Evolutionary conservation across 2,888 invertebrate genomes (phyloP).

Genomic region (Nephrotoma appendiculata): DNA sequence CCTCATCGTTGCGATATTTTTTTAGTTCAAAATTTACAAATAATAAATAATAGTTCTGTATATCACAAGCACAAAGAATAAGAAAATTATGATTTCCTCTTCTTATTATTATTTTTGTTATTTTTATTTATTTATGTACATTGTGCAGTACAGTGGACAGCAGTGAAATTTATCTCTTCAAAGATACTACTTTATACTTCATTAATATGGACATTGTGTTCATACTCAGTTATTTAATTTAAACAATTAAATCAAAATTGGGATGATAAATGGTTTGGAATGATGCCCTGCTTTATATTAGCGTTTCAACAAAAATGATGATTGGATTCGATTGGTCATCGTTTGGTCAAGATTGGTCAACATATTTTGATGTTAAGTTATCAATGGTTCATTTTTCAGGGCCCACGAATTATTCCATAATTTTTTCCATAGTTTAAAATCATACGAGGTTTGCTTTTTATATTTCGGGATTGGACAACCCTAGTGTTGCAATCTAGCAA

Average conservation of each 20-base stretch:
- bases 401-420: too few species aligned
- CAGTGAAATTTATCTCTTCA: not conserved
- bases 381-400: too few species aligned
- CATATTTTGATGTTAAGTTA: too few species aligned
- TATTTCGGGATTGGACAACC: too few species aligned
- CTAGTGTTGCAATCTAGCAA: too few species aligned
- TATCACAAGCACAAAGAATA: too few species aligned
- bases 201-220: not conserved
- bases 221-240: not conserved
- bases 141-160: not conserved
- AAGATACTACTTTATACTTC: not conserved
- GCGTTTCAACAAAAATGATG: too few species aligned
- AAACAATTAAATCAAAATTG: not conserved
- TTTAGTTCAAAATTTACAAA: not conserved
- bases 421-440: too few species aligned
- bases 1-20: not conserved
- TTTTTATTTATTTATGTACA: not conserved
- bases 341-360: too few species aligned
- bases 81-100: not conserved
- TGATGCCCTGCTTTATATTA: not conserved
- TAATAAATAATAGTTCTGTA: not conserved
- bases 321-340: too few species aligned
- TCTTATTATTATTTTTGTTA: too few species aligned
- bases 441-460: too few species aligned
- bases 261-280: not conserved